These are phyloP conservation scores for Esox niger DNA, from an alignment of 2,113 vertebrate species.

Conservation along the genomic window DNA sequence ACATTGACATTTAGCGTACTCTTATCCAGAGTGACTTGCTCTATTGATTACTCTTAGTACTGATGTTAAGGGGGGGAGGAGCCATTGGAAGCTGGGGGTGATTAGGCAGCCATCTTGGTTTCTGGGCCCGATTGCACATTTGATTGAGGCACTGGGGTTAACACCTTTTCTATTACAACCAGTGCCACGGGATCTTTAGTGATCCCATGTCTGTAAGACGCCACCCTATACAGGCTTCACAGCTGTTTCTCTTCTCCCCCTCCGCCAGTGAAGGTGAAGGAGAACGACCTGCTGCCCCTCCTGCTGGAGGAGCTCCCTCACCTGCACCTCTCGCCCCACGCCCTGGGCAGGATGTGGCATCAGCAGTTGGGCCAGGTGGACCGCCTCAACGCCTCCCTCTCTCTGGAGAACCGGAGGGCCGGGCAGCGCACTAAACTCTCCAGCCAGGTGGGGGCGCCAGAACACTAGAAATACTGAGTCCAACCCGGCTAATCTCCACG, in stretches of 20 bases:
- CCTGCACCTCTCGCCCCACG: slow-evolving; percentile 78
- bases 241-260: neutral
- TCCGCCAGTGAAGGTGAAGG: slow-evolving; percentile 79
- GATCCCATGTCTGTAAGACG: too few species aligned
- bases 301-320: slow-evolving; percentile 86
- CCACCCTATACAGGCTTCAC: too few species aligned
- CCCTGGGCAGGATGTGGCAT: slow-evolving; percentile 85
- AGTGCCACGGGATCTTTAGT: too few species aligned
- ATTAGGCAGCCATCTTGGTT: too few species aligned
- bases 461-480: too few species aligned
- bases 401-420: slow-evolving; percentile 44
- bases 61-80: too few species aligned
- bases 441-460: slow-evolving; percentile 70
- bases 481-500: neutral
- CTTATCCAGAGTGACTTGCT: too few species aligned
- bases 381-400: slow-evolving; percentile 64
- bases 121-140: too few species aligned
- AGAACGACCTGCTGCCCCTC: slow-evolving; percentile 80
- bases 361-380: slow-evolving; percentile 83
- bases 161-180: too few species aligned
- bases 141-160: too few species aligned
- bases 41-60: too few species aligned
- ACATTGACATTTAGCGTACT: neutral
- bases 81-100: too few species aligned
- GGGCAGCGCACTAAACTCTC: slow-evolving; percentile 68